These are phyloP conservation scores for Alectura lathami DNA, from an alignment of 2,113 vertebrate species.

Conservation along the genomic window DNA sequence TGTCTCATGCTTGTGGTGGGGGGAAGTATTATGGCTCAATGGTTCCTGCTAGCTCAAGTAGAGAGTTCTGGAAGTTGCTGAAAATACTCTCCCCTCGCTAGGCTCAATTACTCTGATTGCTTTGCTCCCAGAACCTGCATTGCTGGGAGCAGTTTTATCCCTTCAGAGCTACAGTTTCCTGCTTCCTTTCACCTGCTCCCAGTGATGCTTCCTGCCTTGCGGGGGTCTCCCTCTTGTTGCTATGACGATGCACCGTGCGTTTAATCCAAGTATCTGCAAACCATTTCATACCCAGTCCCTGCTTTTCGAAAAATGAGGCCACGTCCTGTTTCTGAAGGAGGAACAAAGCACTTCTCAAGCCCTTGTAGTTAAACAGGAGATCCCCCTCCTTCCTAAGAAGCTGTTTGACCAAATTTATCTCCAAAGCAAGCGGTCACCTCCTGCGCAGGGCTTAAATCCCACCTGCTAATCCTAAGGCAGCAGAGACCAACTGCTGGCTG, in stretches of 20 bases:
- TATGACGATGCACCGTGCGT: slow-evolving; percentile 43
- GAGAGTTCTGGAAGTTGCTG: neutral
- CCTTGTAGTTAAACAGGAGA: neutral
- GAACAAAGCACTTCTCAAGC: neutral
- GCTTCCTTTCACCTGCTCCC: slow-evolving; percentile 13
- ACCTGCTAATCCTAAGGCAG: neutral
- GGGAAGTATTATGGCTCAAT: neutral
- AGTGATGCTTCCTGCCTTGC: neutral
- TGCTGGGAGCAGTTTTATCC: neutral
- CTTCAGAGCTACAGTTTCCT: neutral
- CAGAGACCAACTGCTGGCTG: neutral
- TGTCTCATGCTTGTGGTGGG: neutral
- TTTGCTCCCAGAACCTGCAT: neutral
- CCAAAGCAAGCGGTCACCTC: neutral
- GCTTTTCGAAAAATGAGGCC: neutral
- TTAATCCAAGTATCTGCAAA: neutral
- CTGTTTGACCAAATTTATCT: neutral
- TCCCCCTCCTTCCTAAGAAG: neutral
- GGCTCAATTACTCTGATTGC: neutral
- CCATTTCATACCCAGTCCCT: neutral
- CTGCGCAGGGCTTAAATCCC: neutral
- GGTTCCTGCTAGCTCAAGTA: neutral
- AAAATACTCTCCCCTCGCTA: neutral
- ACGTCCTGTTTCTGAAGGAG: neutral
- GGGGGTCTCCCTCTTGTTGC: slow-evolving; percentile 49